Evolutionary conservation across 2,888 invertebrate species (phyloP).

Genomic region (Ichneumoninae sp.): DNA sequence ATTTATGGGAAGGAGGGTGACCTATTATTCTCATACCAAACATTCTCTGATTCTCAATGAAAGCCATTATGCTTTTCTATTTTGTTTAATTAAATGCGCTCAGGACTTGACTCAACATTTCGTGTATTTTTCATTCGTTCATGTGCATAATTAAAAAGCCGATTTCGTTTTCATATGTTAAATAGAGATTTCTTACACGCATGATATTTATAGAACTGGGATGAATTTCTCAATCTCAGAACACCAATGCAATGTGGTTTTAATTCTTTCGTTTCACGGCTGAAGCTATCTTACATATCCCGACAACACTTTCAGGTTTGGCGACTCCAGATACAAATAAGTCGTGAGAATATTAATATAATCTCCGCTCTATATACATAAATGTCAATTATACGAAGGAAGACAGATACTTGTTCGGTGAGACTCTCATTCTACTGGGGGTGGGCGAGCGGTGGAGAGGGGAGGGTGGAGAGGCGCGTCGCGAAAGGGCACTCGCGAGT

Average conservation of each 20-base stretch:
- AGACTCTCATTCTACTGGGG: slow-evolving; percentile 40
- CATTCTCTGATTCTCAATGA: no score
- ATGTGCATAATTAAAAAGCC: no score
- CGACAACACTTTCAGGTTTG: not conserved
- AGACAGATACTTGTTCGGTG: slow-evolving; percentile 34
- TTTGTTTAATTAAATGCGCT: no score
- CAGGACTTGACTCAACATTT: no score
- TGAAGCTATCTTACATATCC: not conserved
- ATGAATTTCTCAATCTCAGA: not conserved
- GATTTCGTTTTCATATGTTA: no score
- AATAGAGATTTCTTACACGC: no score
- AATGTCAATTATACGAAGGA: slow-evolving; percentile 30
- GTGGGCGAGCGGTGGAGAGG: not conserved
- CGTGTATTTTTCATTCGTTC: no score
- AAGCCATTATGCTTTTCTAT: no score
- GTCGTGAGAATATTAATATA: slow-evolving; percentile 9
- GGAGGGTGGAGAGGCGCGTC: slow-evolving; percentile 6
- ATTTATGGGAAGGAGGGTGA: no score
- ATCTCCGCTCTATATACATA: not conserved
- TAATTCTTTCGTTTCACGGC: not conserved
- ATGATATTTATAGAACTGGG: not conserved
- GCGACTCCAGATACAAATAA: not conserved
- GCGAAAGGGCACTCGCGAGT: slow-evolving; percentile 39
- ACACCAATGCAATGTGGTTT: not conserved
- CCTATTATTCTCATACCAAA: no score